A percentile compares a stretch with the other conserved stretches of the same genome.
phyloP scores from a whole-genome alignment of 2,888 invertebrate species.

The Drosophila stalkeri region DNA sequence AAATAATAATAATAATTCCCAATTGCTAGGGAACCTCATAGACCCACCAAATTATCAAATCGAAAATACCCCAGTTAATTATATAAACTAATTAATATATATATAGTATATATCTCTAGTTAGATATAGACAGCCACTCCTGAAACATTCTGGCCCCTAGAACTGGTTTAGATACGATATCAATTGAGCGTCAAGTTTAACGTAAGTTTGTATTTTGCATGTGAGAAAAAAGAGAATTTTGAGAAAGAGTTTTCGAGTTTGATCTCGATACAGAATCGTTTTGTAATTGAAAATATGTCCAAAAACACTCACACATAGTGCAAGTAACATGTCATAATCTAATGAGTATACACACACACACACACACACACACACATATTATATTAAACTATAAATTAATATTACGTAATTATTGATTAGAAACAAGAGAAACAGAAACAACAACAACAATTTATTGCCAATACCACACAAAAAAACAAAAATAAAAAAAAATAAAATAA shows the following conservation, averaged over 20 bases:
- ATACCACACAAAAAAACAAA: constrained; percentile 49
- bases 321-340: constrained; percentile 73
- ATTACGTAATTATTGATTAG: constrained; percentile 50
- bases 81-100: constrained; percentile 7
- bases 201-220: constrained; percentile 45
- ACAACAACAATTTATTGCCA: constrained; percentile 65
- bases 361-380: constrained; percentile 2
- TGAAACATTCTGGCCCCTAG: constrained; percentile 48
- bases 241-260: constrained; percentile 2
- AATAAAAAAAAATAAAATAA: neutral
- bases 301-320: constrained; percentile 33
- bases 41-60: constrained; percentile 55
- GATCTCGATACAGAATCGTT: neutral
- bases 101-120: neutral
- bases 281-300: constrained; percentile 21
- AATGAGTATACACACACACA: constrained; percentile 52
- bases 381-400: constrained; percentile 33
- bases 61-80: constrained; percentile 28
- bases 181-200: constrained; percentile 27
- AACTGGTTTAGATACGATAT: constrained; percentile 28
- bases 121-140: constrained; percentile 8
- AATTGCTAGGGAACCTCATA: constrained; percentile 40
- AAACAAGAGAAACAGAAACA: constrained; percentile 36
- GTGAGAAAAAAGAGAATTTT: constrained; percentile 4
- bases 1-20: neutral